phyloP scores from a whole-genome alignment of 2,888 invertebrate species.

The Cheilosia soror region DNA sequence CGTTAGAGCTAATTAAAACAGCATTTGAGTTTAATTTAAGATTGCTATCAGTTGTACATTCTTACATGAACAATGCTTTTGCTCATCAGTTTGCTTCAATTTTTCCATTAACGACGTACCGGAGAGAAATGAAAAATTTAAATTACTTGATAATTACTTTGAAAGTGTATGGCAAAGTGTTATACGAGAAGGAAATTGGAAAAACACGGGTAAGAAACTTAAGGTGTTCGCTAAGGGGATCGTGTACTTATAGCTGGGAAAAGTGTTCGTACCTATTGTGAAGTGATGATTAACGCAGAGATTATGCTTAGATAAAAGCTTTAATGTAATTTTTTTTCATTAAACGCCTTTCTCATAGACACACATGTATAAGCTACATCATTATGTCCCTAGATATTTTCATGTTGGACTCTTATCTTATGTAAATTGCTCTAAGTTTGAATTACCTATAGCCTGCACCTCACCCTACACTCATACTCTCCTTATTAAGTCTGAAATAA shows the following conservation, averaged over 20 bases:
- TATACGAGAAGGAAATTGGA: slow-evolving; percentile 23
- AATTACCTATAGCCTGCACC: no score
- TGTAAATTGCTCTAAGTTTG: no score
- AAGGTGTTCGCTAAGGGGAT: slow-evolving; percentile 23
- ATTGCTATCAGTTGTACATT: slow-evolving; percentile 35
- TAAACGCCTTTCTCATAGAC: not conserved
- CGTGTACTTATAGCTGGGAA: slow-evolving; percentile 8
- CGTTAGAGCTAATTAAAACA: slow-evolving; percentile 44
- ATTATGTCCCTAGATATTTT: no score
- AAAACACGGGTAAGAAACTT: slow-evolving; percentile 41
- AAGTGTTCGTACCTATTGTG: not conserved
- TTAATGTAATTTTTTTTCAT: not conserved
- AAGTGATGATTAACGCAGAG: slow-evolving; percentile 2
- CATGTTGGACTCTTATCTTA: no score
- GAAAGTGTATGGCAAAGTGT: slow-evolving; percentile 16
- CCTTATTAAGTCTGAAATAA: no score
- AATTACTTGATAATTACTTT: slow-evolving; percentile 66
- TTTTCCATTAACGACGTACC: slow-evolving; percentile 12
- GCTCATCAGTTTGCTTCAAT: slow-evolving; percentile 11
- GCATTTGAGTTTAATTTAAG: slow-evolving; percentile 38
- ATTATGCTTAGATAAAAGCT: not conserved
- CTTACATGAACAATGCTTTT: slow-evolving; percentile 33
- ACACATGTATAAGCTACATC: no score
- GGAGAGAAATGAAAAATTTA: slow-evolving; percentile 29
- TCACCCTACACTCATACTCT: no score